Conservation (phyloP, 2,888 invertebrate species). For the Andrena flavipes region DNA sequence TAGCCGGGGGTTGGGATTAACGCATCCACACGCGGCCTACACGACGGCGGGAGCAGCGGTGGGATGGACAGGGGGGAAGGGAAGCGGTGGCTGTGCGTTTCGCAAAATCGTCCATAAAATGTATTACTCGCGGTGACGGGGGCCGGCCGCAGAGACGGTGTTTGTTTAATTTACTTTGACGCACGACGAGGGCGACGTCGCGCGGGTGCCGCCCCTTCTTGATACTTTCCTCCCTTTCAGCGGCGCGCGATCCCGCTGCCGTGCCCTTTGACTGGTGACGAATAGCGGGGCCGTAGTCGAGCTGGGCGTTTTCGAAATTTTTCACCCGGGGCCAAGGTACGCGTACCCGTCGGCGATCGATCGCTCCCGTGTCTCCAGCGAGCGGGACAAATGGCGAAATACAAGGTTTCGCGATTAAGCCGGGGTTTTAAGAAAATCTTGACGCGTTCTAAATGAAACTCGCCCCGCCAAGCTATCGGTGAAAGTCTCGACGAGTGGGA, state of each 20-base stretch:
- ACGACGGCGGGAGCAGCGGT: conserved; percentile 25
- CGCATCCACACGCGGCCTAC: conserved; percentile 69
- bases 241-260: conserved; percentile 2
- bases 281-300: conserved; percentile 7
- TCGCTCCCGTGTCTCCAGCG: not conserved
- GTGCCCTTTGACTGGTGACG: conserved; percentile 43
- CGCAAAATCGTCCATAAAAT: conserved; percentile 76
- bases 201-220: conserved; percentile 52
- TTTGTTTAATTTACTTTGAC: conserved; percentile 74
- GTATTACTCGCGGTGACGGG: conserved; percentile 66
- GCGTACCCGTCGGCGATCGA: not conserved
- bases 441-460: not conserved
- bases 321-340: not conserved
- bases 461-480: not conserved
- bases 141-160: conserved; percentile 61
- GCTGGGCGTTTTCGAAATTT: conserved; percentile 19
- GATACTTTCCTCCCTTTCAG: conserved; percentile 46
- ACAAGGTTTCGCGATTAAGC: not conserved
- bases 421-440: no score
- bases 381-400: not conserved
- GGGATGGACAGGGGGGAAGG: not conserved
- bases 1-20: conserved; percentile 72
- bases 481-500: conserved; percentile 2
- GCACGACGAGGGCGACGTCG: conserved; percentile 28
- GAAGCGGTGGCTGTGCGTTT: conserved; percentile 57